A percentile compares a stretch with the other conserved stretches of the same genome.
phyloP scores from a whole-genome alignment of 2,797 vertebrate species.

The Naso thynnoides region DNA sequence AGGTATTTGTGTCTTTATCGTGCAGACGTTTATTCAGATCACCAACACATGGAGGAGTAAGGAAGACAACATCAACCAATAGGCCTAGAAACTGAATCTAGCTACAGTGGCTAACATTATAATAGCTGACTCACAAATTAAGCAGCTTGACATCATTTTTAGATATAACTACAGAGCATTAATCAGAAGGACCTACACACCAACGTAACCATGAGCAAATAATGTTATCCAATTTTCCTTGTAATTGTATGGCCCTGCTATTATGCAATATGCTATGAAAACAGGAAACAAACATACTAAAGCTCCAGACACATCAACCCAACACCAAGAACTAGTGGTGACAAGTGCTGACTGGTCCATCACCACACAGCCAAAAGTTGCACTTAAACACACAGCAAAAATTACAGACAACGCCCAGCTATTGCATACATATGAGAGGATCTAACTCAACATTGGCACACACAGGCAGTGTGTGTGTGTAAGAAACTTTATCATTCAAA shows the following conservation, averaged over 20 bases:
- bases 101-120: not conserved
- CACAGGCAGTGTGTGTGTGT: too few species aligned
- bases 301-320: too few species aligned
- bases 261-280: not conserved
- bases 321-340: too few species aligned
- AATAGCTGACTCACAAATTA: not conserved
- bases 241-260: not conserved
- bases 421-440: too few species aligned
- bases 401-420: too few species aligned
- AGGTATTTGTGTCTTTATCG: not conserved
- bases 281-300: too few species aligned
- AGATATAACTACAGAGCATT: not conserved
- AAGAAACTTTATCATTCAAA: too few species aligned
- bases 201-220: not conserved
- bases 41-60: not conserved
- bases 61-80: not conserved
- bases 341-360: too few species aligned
- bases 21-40: not conserved
- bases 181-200: not conserved
- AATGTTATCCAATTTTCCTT: not conserved
- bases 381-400: too few species aligned
- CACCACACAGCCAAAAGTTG: too few species aligned
- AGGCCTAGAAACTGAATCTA: not conserved
- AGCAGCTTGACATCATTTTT: not conserved
- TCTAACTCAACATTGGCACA: too few species aligned